Evolutionary conservation across 2,888 invertebrate species (phyloP).

Genomic region (Pristionchus arcanus): DNA sequence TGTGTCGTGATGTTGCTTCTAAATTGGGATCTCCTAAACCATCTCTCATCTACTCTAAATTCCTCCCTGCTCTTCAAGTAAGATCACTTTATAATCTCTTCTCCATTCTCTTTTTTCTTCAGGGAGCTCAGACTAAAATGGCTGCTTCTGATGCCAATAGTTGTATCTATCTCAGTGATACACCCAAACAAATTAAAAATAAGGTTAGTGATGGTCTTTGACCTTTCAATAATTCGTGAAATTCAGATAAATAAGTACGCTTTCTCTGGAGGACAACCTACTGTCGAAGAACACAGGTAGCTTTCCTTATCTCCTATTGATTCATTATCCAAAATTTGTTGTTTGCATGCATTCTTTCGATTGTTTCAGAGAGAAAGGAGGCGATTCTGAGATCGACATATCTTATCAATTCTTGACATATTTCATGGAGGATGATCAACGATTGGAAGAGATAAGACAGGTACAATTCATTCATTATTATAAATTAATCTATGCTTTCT

Average conservation of each 20-base stretch:
- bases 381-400: constrained; percentile 96
- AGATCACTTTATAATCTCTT: not conserved
- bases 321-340: no score
- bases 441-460: constrained; percentile 87
- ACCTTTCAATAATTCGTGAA: not conserved
- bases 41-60: constrained; percentile 87
- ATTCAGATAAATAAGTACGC: constrained; percentile 92
- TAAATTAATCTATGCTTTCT: constrained; percentile 40
- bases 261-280: constrained; percentile 95
- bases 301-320: not conserved
- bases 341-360: not conserved
- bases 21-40: constrained; percentile 91
- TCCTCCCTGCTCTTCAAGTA: constrained; percentile 92
- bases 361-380: constrained; percentile 84
- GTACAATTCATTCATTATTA: constrained; percentile 78
- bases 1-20: constrained; percentile 98
- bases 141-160: constrained; percentile 96
- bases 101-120: not conserved
- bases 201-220: constrained; percentile 84
- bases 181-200: constrained; percentile 94
- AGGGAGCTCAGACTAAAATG: constrained; percentile 91
- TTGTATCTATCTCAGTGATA: constrained; percentile 95
- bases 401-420: constrained; percentile 94
- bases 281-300: constrained; percentile 90
- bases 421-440: constrained; percentile 94